A percentile compares a stretch with the other conserved stretches of the same genome.
Conservation (phyloP, 1,140 invertebrate genomes). For the Drosophila littoralis region DNA sequence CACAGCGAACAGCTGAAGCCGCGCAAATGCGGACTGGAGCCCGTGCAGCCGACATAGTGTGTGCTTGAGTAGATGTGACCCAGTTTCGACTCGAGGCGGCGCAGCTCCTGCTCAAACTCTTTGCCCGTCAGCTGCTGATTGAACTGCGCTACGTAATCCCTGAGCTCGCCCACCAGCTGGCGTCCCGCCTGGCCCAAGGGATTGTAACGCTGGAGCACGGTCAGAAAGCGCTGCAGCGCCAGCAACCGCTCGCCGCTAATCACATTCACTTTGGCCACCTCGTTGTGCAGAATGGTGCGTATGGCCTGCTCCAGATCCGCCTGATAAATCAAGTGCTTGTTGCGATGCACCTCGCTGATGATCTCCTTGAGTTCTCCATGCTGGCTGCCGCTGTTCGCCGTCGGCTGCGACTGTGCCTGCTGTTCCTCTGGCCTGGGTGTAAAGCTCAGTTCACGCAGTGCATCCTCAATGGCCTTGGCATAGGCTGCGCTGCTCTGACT, state of each 20-base stretch:
- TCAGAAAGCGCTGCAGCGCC: slow-evolving; percentile 90
- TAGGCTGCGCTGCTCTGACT: slow-evolving; percentile 35
- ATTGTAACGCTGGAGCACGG: slow-evolving; percentile 87
- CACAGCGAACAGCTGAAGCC: slow-evolving; percentile 98
- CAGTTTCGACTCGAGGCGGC: slow-evolving; percentile 47
- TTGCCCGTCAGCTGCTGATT: slow-evolving; percentile 63
- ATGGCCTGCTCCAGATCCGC: slow-evolving; percentile 94
- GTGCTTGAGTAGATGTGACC: slow-evolving; percentile 62
- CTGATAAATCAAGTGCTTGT: slow-evolving; percentile 88
- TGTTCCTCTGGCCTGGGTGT: slow-evolving; percentile 62
- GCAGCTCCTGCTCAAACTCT: slow-evolving; percentile 69
- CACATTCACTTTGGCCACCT: slow-evolving; percentile 89
- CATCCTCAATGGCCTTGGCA: slow-evolving; percentile 52
- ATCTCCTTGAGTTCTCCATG: slow-evolving; percentile 25
- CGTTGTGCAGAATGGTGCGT: slow-evolving; percentile 91
- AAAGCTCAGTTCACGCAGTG: slow-evolving; percentile 69
- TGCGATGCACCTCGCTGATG: slow-evolving; percentile 65
- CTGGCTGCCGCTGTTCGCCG: neutral
- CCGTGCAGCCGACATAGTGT: slow-evolving; percentile 89
- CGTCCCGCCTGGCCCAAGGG: slow-evolving; percentile 86
- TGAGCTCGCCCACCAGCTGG: slow-evolving; percentile 86
- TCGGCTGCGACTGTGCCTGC: neutral
- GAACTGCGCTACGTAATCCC: slow-evolving; percentile 65
- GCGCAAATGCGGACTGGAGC: slow-evolving; percentile 86
- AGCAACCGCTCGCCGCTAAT: slow-evolving; percentile 89